Percentiles rank a stretch among this genome's conserved stretches.
Evolutionary conservation across 2,113 vertebrate species (phyloP).

Genomic region (Pelecanoides urinatrix): DNA sequence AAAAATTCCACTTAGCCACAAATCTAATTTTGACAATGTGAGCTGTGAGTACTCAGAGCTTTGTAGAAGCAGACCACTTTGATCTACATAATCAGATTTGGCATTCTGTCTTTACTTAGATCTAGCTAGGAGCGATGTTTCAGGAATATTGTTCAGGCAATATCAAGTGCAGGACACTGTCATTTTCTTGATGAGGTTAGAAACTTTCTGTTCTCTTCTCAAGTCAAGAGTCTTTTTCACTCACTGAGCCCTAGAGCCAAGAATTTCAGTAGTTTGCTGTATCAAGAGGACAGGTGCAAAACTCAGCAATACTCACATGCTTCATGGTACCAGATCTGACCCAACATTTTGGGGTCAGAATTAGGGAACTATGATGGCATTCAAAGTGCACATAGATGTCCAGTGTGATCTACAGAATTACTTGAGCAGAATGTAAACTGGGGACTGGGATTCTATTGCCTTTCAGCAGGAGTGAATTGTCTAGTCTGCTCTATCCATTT

Average conservation of each 20-base stretch:
- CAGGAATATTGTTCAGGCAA: background rate
- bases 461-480: background rate
- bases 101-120: background rate
- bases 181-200: background rate
- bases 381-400: background rate
- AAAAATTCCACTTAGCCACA: slow-evolving; percentile 44
- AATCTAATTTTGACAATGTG: background rate
- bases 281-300: background rate
- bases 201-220: background rate
- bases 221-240: background rate
- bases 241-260: background rate
- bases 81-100: slow-evolving; percentile 39
- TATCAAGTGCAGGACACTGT: background rate
- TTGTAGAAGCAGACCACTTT: slow-evolving; percentile 2
- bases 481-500: background rate
- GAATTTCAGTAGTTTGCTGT: background rate
- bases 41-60: slow-evolving; percentile 11
- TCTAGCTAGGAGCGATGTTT: background rate
- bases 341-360: background rate
- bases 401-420: background rate
- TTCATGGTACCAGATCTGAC: background rate
- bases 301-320: background rate
- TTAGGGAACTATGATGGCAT: background rate
- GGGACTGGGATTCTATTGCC: background rate
- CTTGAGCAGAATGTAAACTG: background rate